Percentiles rank a stretch among this genome's conserved stretches.
Conservation (phyloP, 2,888 invertebrate genomes). For the Acronicta alni region DNA sequence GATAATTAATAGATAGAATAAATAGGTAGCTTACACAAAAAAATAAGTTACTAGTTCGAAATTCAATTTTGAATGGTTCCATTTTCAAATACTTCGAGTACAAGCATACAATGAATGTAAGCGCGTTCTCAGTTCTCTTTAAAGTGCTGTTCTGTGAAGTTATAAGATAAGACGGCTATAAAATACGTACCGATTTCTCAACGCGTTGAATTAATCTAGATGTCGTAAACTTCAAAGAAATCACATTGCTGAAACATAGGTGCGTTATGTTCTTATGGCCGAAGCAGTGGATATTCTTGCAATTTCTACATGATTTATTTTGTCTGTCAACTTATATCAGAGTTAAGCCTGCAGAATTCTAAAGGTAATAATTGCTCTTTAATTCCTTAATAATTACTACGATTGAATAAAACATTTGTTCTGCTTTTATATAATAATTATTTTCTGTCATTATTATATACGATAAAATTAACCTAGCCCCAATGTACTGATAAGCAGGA, state of each 20-base stretch:
- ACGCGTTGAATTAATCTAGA: conserved; percentile 37
- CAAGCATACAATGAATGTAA: conserved; percentile 36
- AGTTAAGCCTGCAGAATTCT: too few relatives aligned
- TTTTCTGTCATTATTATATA: conserved; percentile 42
- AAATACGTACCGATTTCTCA: conserved; percentile 49
- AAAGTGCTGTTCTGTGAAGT: conserved; percentile 45
- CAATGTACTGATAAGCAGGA: conserved; percentile 27
- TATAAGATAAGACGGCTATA: conserved; percentile 49
- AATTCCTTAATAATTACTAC: too few relatives aligned
- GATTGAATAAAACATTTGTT: too few relatives aligned
- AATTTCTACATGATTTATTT: too few relatives aligned
- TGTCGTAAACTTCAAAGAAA: conserved; percentile 43
- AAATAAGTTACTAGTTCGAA: too few relatives aligned
- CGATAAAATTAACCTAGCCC: conserved; percentile 41
- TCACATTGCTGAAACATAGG: conserved; percentile 27
- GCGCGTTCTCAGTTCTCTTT: conserved; percentile 23
- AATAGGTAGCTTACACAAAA: too few relatives aligned
- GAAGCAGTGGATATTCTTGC: too few relatives aligned
- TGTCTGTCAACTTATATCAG: too few relatives aligned
- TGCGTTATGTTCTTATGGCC: too few relatives aligned
- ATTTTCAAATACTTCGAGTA: conserved; percentile 22
- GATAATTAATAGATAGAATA: too few relatives aligned
- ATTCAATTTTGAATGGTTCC: conserved; percentile 2
- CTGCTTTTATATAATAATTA: too few relatives aligned
- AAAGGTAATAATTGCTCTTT: too few relatives aligned